Conservation (phyloP, 2,797 vertebrate species). For the Emys orbicularis region DNA sequence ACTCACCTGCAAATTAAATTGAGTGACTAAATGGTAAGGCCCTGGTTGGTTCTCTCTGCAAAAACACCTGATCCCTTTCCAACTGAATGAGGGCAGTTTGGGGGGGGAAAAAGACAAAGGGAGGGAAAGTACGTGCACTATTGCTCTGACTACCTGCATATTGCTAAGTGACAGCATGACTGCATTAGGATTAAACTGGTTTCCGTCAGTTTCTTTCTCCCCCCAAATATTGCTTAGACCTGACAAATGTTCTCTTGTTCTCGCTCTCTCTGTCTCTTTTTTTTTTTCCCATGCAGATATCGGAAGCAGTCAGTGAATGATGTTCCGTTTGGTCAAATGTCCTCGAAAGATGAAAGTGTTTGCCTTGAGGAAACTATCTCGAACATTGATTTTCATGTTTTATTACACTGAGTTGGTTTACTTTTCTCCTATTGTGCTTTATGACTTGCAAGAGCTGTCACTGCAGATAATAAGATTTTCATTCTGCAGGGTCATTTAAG, state of each 20-base stretch:
- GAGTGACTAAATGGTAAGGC: not conserved
- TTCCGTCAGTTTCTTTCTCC: not conserved
- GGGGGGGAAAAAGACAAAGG: not conserved
- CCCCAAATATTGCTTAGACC: not conserved
- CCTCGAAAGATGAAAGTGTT: conserved; percentile 45
- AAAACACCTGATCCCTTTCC: conserved; percentile 18
- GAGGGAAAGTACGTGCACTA: not conserved
- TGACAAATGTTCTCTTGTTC: not conserved
- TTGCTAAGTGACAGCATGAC: not conserved
- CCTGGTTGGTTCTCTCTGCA: not conserved
- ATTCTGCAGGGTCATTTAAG: conserved; percentile 24
- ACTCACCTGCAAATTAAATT: not conserved
- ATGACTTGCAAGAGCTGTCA: conserved; percentile 37
- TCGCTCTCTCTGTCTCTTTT: not conserved
- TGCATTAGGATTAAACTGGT: not conserved
- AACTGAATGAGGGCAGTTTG: not conserved
- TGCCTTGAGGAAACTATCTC: conserved; percentile 37
- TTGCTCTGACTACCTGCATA: not conserved
- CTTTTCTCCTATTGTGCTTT: conserved; percentile 32
- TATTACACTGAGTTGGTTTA: not conserved
- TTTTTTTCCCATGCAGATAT: not conserved
- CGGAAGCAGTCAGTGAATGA: conserved; percentile 27
- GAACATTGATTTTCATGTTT: not conserved
- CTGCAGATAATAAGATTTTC: conserved; percentile 41
- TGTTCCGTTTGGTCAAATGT: conserved; percentile 38